phyloP scores from a whole-genome alignment of 2,888 invertebrate genomes.

The Sipha maydis region DNA sequence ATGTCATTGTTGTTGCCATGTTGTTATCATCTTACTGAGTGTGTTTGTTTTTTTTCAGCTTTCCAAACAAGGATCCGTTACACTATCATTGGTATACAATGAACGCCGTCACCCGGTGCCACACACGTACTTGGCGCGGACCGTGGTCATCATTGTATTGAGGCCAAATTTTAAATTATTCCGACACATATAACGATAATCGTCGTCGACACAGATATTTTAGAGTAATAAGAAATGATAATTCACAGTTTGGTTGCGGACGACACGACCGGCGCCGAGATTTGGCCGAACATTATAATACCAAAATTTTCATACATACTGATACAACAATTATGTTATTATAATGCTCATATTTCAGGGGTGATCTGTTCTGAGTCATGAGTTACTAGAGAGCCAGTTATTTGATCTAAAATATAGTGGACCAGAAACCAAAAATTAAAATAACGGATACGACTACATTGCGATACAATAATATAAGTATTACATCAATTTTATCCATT shows the following conservation, averaged over 20 bases:
- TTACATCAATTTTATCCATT: too few relatives aligned
- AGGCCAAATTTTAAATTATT: conserved; percentile 4
- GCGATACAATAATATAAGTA: too few relatives aligned
- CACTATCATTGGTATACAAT: neutral
- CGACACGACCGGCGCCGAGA: neutral
- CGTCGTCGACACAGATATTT: neutral
- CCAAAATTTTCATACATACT: too few relatives aligned
- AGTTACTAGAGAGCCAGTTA: too few relatives aligned
- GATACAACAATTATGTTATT: too few relatives aligned
- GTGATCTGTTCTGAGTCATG: too few relatives aligned
- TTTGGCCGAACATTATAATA: too few relatives aligned
- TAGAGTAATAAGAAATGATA: neutral
- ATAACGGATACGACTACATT: too few relatives aligned
- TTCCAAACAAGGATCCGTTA: conserved; percentile 8
- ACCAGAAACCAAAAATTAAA: too few relatives aligned
- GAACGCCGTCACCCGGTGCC: neutral
- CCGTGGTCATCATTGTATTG: neutral
- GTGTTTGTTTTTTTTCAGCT: neutral
- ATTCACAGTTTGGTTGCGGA: neutral
- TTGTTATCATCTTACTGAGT: neutral
- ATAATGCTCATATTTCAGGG: too few relatives aligned
- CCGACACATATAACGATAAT: neutral
- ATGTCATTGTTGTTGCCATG: conserved; percentile 7
- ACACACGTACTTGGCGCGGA: neutral
- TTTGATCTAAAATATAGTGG: too few relatives aligned